Base-by-base conservation (phyloP, 2,113 vertebrate species). In the Ptychochromis oligacanthus region DNA sequence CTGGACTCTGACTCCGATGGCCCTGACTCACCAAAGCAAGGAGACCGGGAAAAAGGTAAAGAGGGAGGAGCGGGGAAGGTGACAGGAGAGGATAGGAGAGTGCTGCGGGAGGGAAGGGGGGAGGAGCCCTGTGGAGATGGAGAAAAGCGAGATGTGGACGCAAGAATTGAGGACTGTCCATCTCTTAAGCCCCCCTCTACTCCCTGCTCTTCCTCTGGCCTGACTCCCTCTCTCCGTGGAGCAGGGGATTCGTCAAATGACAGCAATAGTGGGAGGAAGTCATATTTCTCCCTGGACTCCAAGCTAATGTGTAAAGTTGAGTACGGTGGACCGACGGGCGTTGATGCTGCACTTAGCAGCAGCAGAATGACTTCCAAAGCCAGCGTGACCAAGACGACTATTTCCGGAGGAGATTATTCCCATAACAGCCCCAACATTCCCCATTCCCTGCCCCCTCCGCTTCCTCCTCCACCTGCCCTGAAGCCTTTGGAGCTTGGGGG, bases 1-100 rank as follows among this genome's bases (percentile, higher is more conserved):
- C 94, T 98, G 90, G 98, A 99, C 93, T 99, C 98, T 59, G 98
- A 99, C 86, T 98, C 98, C 0, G 98, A 99, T 85, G 98, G 94
- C 49, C 95, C 96, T 0, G 95, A 96, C 65, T 96, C 96, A 72
- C 95, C 95, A 89, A 96, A 96, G 92, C 95, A 95, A 79, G 91
- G 92, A 87, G 95, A 94, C 43, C 88, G 91, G 17, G 94, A 94
- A 65, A 96, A 95, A 86, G 67, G 84, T 43, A 96, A 96, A 82
- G 96, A 96, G 40, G 92, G 91, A 28, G 89, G 83, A 4, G 75
- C 15, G 6, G 89, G 91, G 28, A 95, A 95, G 87, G 87, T 85
- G 15, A 76, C 88, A 52, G 93, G 86, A 70, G 95, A 96, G 52
- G 94, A 96, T 5, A 91, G 94, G 79, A 95, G 94, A 78, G 38